These are phyloP conservation scores for Plemyria rubiginata DNA, from an alignment of 2,888 invertebrate species.

Conservation along the genomic window DNA sequence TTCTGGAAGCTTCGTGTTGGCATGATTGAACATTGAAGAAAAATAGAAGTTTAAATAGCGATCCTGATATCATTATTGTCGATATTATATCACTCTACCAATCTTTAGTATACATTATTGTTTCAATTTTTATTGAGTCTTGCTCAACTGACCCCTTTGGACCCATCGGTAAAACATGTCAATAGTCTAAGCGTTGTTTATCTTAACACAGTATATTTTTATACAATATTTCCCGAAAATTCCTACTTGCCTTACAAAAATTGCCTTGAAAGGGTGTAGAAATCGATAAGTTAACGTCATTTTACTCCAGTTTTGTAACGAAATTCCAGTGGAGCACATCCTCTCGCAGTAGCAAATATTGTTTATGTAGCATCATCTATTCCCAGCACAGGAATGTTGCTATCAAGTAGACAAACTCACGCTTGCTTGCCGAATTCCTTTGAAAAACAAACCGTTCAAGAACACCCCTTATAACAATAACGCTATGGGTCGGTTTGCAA, in stretches of 20 bases:
- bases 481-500: constrained; percentile 36
- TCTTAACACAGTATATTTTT: too few relatives aligned
- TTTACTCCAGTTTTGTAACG: constrained; percentile 30
- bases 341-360: constrained; percentile 43
- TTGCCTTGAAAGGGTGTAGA: neutral
- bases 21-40: constrained; percentile 20
- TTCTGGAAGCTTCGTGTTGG: constrained; percentile 12
- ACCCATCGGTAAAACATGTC: too few relatives aligned
- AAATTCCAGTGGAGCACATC: constrained; percentile 34
- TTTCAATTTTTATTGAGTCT: too few relatives aligned
- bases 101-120: too few relatives aligned
- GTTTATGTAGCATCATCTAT: constrained; percentile 48
- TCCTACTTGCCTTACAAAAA: too few relatives aligned
- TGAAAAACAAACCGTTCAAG: constrained; percentile 15
- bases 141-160: too few relatives aligned
- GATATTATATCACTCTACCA: too few relatives aligned
- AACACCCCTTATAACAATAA: constrained; percentile 25
- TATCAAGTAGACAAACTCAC: constrained; percentile 49
- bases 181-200: too few relatives aligned
- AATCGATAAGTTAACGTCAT: constrained; percentile 9
- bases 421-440: constrained; percentile 42
- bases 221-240: too few relatives aligned
- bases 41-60: neutral
- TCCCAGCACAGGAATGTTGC: constrained; percentile 48
- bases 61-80: neutral